Conservation (phyloP, 2,113 vertebrate genomes). For the Neolamprologus kungweensis region DNA sequence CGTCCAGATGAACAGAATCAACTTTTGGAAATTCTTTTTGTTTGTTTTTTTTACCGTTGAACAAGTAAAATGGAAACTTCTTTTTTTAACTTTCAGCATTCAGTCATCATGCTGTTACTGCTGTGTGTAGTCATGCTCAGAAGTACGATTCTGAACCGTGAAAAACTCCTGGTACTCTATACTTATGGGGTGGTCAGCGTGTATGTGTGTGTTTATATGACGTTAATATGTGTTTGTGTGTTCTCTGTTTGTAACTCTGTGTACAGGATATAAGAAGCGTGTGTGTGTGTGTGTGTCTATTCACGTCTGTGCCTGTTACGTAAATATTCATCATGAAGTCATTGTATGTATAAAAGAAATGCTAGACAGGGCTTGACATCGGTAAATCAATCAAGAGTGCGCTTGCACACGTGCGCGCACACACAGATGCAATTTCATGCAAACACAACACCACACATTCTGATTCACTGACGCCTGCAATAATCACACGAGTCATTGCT, state of each 20-base stretch:
- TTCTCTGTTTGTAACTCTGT: neutral
- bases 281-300: neutral
- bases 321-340: slow-evolving; percentile 5
- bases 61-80: neutral
- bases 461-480: slow-evolving; percentile 12
- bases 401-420: neutral
- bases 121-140: neutral
- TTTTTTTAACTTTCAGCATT: neutral
- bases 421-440: neutral
- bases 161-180: neutral
- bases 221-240: neutral
- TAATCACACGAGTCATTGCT: slow-evolving; percentile 27
- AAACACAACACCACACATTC: slow-evolving; percentile 22
- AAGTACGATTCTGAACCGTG: neutral
- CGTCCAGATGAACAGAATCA: neutral
- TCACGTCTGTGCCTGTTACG: neutral
- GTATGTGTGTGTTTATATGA: neutral
- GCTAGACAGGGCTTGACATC: neutral
- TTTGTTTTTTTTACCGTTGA: neutral
- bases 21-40: neutral
- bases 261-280: neutral
- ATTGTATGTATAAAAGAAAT: neutral
- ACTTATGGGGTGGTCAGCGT: neutral
- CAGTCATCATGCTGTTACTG: neutral
- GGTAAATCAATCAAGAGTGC: slow-evolving; percentile 23